phyloP scores from a whole-genome alignment of 1,140 invertebrate species.

The Neuroterus valhalla region DNA sequence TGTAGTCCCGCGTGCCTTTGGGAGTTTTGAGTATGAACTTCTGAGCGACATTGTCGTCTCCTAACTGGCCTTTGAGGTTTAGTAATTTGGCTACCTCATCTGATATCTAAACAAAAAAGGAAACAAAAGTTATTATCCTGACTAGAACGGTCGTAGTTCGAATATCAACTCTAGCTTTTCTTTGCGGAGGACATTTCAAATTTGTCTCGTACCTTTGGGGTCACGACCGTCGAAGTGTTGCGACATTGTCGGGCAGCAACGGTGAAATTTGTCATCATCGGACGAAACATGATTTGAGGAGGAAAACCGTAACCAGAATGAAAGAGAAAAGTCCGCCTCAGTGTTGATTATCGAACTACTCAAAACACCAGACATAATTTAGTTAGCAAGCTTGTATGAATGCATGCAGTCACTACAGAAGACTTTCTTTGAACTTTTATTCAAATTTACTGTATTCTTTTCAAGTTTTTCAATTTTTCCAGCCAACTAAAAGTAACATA shows the following conservation, averaged over 20 bases:
- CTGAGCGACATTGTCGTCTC: slow-evolving; percentile 76
- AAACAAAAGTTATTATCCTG: neutral
- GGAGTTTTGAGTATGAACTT: slow-evolving; percentile 93
- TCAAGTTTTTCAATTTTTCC: no score
- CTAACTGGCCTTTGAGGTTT: slow-evolving; percentile 85
- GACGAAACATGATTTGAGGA: slow-evolving; percentile 63
- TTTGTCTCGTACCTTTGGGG: slow-evolving; percentile 65
- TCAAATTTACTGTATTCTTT: slow-evolving; percentile 14
- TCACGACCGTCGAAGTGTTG: slow-evolving; percentile 56
- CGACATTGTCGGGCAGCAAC: slow-evolving; percentile 60
- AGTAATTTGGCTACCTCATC: slow-evolving; percentile 89
- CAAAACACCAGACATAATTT: slow-evolving; percentile 64
- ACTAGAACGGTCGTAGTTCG: slow-evolving; percentile 8
- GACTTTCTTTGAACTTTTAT: slow-evolving; percentile 7
- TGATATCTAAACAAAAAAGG: slow-evolving; percentile 78
- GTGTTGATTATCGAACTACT: slow-evolving; percentile 68
- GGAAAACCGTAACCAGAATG: slow-evolving; percentile 65
- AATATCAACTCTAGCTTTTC: slow-evolving; percentile 25
- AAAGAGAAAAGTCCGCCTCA: slow-evolving; percentile 72
- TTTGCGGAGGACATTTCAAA: neutral
- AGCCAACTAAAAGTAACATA: no score
- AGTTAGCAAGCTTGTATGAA: slow-evolving; percentile 57
- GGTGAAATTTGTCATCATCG: slow-evolving; percentile 60
- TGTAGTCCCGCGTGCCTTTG: slow-evolving; percentile 97
- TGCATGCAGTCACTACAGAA: slow-evolving; percentile 51